Evolutionary conservation across 2,797 vertebrate genomes (phyloP), one percentile per base, ranked within the genome.

Genomic region (Danio kyathit): DNA sequence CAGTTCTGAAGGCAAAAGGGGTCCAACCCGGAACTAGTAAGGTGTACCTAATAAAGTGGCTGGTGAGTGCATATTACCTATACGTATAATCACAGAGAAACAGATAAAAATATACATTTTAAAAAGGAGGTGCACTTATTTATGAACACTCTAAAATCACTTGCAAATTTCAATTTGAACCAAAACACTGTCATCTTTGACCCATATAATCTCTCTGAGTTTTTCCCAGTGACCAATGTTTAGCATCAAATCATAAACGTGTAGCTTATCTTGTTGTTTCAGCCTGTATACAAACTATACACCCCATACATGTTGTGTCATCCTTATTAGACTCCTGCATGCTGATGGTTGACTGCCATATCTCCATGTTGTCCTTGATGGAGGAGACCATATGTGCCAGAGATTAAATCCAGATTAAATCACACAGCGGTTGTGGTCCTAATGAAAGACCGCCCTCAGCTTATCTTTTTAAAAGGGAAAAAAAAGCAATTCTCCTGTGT

Each of bases 331-430:
- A 56, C 5, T 11, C 74, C 85, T 78, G 71, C 78, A 70, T 84
- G 88, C 74, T 85, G 84, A 89, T 84, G 81, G 83, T 67, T 81
- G 65, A 67, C 57, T 60, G 43, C 43, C 84, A 63, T 82, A 56
- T 71, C 41, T 40, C 49, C 74, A 84, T 83, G 83, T 77, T 85
- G 83, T 81, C 85, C 87, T 92, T 91, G 84, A 90, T 91, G 87
- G 88, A 82, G 67, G 76, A 59, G 84, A 89, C 88, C 92, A 92
- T 92, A 92, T 93, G 92, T 81, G 85, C 83, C 69, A 59, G 79
- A 91, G 92, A 93, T 94, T 93, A 93, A 88, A 86, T 29, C 61
- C 85, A 90, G 91, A 94, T 94, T 92, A 94, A 90, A 84, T 87
- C 86, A 76, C 79, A 65, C 70, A 75, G 82, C 83, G 72, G 82